Evolutionary conservation across 2,797 vertebrate genomes (phyloP), one percentile per base, ranked within the genome.

Genomic region (Xyrichtys novacula): DNA sequence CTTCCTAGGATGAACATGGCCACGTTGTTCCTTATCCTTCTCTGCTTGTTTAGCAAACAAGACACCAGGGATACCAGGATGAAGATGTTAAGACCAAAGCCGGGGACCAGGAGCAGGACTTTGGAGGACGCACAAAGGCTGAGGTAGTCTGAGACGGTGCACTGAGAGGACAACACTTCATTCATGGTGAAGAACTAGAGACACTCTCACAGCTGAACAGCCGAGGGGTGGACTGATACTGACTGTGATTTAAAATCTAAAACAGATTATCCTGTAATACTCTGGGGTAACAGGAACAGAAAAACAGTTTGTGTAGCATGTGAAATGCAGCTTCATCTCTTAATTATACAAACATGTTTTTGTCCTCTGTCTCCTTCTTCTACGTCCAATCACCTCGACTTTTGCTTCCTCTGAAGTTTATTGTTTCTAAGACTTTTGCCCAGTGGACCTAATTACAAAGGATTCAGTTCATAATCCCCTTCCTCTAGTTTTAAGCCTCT

Each of bases 401-500:
- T 74, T 62, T 81, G 63, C 72, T 65, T 83, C 79, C 49, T 63
- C 65, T 64, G n/a, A 83, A 82, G 82, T 81, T 67, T 64, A 74
- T 76, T 78, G 63, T 81, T 83, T 63, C 66, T 79, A 78, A 90
- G 78, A 80, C 76, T 73, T 65, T 86, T 64, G 65, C 91, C 91
- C 93, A 85, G 78, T 78, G 91, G 92, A 88, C 70, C 88, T 85
- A 92, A 92, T 94, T 92, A 94, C 74, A 82, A 72, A 69, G 85
- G 89, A 90, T 91, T 88, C 79, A 56, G 64, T 77, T 81, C 70
- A 83, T 91, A 91, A 92, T 92, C 88, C 84, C 64, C 63, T 78
- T 84, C 73, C 76, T 84, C 69, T 53, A 32, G 55, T 87, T 86
- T 78, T 89, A 90, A 87, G 83, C 83, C 83, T 76, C 74, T 59